These are phyloP conservation scores for Enteromius afrohamiltoni DNA, from an alignment of 2,797 vertebrate genomes.

Conservation along the genomic window DNA sequence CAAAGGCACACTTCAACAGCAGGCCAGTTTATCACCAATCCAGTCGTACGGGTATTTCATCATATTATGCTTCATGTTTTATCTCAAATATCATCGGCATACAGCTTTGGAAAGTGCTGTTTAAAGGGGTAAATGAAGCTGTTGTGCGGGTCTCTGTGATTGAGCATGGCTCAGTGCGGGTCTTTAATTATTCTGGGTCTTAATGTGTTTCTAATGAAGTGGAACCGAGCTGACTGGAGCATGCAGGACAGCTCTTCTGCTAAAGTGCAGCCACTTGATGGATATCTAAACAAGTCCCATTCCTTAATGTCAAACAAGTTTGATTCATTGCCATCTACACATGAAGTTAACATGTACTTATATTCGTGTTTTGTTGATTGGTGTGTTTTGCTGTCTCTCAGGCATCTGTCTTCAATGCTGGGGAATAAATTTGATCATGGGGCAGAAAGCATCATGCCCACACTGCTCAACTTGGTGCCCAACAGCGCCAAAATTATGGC, in stretches of 20 bases:
- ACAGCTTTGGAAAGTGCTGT: background rate
- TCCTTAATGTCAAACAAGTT: conserved; percentile 47
- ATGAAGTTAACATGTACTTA: background rate
- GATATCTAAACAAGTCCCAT: conserved; percentile 54
- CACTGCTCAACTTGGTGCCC: conserved; percentile 95
- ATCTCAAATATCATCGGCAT: background rate
- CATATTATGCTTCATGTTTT: background rate
- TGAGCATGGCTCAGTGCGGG: conserved; percentile 8
- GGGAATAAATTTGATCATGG: conserved; percentile 98
- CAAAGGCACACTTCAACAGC: background rate
- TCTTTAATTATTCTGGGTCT: conserved; percentile 63
- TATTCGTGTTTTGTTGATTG: conserved; percentile 9
- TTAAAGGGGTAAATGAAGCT: background rate
- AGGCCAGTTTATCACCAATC: background rate
- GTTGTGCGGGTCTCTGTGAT: conserved; percentile 23
- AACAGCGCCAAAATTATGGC: conserved; percentile 99
- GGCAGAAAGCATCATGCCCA: conserved; percentile 97
- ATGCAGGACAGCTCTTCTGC: conserved; percentile 9
- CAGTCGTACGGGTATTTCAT: background rate
- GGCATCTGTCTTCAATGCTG: conserved; percentile 90
- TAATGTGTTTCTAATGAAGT: conserved; percentile 69
- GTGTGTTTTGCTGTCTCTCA: conserved; percentile 60
- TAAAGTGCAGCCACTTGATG: conserved; percentile 63
- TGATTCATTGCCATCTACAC: conserved; percentile 49
- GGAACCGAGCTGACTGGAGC: conserved; percentile 60